Evolutionary conservation across 1,140 invertebrate genomes (phyloP), one percentile per base, ranked within the genome.

Genomic region (Meteorus sp.): DNA sequence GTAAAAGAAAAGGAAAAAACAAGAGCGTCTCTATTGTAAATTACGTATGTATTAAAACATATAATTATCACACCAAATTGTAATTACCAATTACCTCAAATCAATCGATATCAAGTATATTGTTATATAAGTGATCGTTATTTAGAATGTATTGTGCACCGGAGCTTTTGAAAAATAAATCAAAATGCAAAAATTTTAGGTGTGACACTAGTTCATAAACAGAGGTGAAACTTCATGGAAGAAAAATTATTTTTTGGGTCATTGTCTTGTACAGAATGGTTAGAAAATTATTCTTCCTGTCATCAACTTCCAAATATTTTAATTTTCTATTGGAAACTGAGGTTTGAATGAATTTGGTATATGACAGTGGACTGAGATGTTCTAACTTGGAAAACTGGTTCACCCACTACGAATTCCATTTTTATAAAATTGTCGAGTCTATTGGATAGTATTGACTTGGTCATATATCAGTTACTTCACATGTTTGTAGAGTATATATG

Each of bases 11-110:
- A 25, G 6, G 22, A 50, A 17, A 35, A 50, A 31, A n/a, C 7
- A 33, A 35, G 23, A 9, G 9, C 15, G 13, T 50, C 15, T 39
- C 6, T 33, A 31, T 50, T 50, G 27, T 33, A 50, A 50, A 31
- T 13, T 25, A 11, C 29, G 27, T 50, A 31, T 50, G 13, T 60
- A 33, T 56, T 56, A 52, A 57, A 48, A 60, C 29, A 48, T 53
- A 53, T 59, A 19, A 47, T 54, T 56, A 33, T 44, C 45, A 39
- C 59, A 47, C n/a, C n/a, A 54, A 44, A 54, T 61, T 61, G 59
- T 61, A 52, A n/a, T n/a, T 61, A 52, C 41, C 45, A 39, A 56
- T 54, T 61, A 61, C 59, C 59, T 61, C 59, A 61, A 56, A 51
- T 61, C 55, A 54, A 57, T 57, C 54, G 55, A 45, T 57, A 61